Percentiles rank a stretch among this genome's conserved stretches.
These are phyloP conservation scores for Camponotus floridanus DNA, from an alignment of 1,140 invertebrate species.

Conservation along the genomic window DNA sequence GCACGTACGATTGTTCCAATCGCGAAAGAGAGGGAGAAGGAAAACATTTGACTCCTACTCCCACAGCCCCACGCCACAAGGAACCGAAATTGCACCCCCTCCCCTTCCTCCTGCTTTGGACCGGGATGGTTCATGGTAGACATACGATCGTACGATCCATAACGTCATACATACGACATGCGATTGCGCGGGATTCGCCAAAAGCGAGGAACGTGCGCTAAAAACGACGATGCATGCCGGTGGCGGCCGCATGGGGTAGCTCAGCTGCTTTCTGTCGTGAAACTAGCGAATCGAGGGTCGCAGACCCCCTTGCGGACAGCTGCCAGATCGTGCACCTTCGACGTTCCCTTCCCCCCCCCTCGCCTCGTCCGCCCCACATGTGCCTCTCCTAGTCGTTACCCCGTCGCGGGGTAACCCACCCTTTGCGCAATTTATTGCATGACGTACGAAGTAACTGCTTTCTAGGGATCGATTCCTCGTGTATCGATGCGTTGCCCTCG, in stretches of 20 bases:
- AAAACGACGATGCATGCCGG: not conserved
- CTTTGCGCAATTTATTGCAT: slow-evolving; percentile 49
- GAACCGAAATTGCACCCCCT: not conserved
- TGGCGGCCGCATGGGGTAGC: slow-evolving; percentile 67
- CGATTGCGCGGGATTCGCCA: slow-evolving; percentile 60
- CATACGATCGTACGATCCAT: not conserved
- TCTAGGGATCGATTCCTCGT: slow-evolving; percentile 28
- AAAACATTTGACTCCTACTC: slow-evolving; percentile 49
- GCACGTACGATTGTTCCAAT: slow-evolving; percentile 75
- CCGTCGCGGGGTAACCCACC: slow-evolving; percentile 37
- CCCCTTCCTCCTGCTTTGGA: not conserved
- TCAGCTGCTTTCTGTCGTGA: slow-evolving; percentile 75
- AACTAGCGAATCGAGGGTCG: slow-evolving; percentile 68
- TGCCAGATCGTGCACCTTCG: slow-evolving; percentile 70
- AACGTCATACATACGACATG: not conserved
- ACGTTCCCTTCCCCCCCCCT: not conserved
- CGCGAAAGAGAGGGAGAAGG: slow-evolving; percentile 32
- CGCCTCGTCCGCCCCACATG: not conserved
- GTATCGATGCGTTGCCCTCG: not conserved
- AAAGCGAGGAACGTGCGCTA: slow-evolving; percentile 48
- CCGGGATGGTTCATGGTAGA: slow-evolving; percentile 6
- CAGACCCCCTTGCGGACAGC: slow-evolving; percentile 72
- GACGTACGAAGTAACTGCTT: slow-evolving; percentile 15
- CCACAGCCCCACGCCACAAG: slow-evolving; percentile 68
- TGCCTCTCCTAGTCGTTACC: slow-evolving; percentile 40